phyloP scores from a whole-genome alignment of 2,113 vertebrate genomes.

The Limnothrissa miodon region DNA sequence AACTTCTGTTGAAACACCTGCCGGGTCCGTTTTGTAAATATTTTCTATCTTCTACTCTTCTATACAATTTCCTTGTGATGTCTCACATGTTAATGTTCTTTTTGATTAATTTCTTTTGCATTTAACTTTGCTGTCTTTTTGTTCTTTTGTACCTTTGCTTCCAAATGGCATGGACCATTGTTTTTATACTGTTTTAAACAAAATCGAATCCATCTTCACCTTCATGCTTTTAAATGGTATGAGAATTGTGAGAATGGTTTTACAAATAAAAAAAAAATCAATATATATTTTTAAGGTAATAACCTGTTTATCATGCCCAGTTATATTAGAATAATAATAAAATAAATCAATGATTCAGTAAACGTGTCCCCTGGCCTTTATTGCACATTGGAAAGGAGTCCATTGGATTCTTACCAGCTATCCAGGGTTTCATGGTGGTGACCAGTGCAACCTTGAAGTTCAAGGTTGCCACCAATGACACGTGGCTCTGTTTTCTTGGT shows the following conservation, averaged over 20 bases:
- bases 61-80: not conserved
- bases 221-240: not conserved
- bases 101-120: not conserved
- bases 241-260: not conserved
- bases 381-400: not conserved
- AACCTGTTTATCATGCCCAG: not conserved
- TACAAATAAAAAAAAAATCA: not conserved
- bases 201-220: too few relatives aligned
- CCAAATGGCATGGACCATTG: not conserved
- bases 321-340: not conserved
- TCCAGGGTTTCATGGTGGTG: not conserved
- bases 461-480: not conserved
- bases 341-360: not conserved
- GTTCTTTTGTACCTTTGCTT: not conserved
- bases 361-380: not conserved
- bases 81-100: not conserved
- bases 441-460: not conserved
- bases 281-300: not conserved
- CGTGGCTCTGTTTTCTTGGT: not conserved
- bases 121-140: not conserved
- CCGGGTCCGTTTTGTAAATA: conserved; percentile 27
- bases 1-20: not conserved
- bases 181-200: too few relatives aligned
- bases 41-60: conserved; percentile 26
- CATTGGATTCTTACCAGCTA: not conserved